These are phyloP conservation scores for Anaspis maculata DNA, from an alignment of 2,888 invertebrate genomes.

Conservation along the genomic window DNA sequence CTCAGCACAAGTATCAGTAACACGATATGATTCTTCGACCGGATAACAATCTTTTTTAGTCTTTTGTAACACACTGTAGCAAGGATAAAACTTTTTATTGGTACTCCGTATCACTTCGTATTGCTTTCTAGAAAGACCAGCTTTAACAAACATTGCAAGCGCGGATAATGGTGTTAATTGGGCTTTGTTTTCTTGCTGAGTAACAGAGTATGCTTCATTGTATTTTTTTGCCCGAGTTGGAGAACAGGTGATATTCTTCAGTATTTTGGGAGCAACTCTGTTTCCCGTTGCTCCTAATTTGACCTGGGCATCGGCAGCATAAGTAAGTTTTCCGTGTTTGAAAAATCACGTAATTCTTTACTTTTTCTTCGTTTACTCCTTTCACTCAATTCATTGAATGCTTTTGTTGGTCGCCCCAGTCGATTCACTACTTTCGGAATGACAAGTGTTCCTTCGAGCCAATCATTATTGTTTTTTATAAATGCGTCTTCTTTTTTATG, in stretches of 20 bases:
- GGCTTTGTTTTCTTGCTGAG: background rate
- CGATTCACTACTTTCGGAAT: background rate
- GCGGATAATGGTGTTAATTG: background rate
- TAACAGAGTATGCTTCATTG: background rate
- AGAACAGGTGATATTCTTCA: background rate
- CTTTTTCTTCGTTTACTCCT: background rate
- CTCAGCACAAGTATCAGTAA: background rate
- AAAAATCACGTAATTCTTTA: too few species aligned
- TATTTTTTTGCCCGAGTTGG: background rate
- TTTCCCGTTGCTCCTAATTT: background rate
- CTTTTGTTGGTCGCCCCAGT: background rate
- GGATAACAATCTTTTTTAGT: conserved; percentile 1
- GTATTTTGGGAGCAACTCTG: background rate
- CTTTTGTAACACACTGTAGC: background rate
- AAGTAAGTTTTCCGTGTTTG: background rate
- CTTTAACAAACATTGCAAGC: background rate
- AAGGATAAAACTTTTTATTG: background rate
- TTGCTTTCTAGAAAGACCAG: background rate
- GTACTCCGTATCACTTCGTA: background rate
- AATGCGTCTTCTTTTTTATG: background rate
- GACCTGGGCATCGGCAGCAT: background rate
- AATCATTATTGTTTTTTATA: background rate
- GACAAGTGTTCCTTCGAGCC: background rate
- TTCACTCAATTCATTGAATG: background rate
- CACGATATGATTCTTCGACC: background rate